phyloP scores from a whole-genome alignment of 2,797 vertebrate species.

The Smutsia gigantea region DNA sequence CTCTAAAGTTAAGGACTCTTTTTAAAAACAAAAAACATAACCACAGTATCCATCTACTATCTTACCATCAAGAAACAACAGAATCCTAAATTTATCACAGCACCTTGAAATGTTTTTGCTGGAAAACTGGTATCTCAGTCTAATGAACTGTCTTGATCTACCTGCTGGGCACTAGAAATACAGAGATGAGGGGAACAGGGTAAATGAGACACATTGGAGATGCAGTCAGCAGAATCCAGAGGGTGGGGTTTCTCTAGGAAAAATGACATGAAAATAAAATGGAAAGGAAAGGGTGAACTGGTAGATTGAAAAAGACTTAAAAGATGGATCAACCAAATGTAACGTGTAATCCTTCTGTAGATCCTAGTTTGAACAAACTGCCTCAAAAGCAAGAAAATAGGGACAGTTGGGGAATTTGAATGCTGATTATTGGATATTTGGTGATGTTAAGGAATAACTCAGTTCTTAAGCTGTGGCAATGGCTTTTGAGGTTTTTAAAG shows the following conservation, averaged over 20 bases:
- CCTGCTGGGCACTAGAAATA: neutral
- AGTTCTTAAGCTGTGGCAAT: neutral
- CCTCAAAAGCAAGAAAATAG: neutral
- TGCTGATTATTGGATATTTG: neutral
- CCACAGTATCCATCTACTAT: neutral
- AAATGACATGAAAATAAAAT: constrained; percentile 16
- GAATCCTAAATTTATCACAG: neutral
- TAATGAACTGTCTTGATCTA: neutral
- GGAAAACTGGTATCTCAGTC: neutral
- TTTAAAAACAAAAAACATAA: neutral
- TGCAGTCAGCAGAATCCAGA: neutral
- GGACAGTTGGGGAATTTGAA: neutral
- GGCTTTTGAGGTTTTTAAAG: neutral
- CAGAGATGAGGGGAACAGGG: neutral
- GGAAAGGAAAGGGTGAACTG: neutral
- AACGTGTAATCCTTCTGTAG: neutral
- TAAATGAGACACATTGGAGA: neutral
- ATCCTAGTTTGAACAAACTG: neutral
- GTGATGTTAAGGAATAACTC: neutral
- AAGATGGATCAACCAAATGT: neutral
- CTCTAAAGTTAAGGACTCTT: neutral
- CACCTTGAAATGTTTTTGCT: neutral
- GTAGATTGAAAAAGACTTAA: neutral
- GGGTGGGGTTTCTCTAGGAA: neutral
- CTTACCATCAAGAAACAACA: neutral